phyloP scores from a whole-genome alignment of 2,888 invertebrate species.

The Scaptomyza flava region DNA sequence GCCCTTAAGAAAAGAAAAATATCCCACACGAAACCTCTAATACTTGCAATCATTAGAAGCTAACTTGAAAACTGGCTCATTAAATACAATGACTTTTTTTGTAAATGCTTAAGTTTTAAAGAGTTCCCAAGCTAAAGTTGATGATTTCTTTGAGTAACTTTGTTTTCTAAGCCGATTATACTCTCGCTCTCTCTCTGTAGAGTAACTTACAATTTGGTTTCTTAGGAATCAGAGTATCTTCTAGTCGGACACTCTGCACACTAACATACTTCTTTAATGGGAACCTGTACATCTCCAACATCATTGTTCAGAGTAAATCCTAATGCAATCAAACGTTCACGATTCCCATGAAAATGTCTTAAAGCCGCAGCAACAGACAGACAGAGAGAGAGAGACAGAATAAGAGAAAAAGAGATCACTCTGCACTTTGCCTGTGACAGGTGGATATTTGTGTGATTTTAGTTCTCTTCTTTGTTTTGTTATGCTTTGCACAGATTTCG shows the following conservation, averaged over 20 bases:
- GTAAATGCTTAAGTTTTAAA: constrained; percentile 17
- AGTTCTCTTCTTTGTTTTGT: constrained; percentile 31
- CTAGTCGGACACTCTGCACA: not conserved
- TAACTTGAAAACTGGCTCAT: constrained; percentile 39
- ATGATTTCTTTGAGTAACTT: constrained; percentile 37
- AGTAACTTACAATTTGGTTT: not conserved
- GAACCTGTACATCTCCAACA: not conserved
- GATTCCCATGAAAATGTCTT: constrained; percentile 2
- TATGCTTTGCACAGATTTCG: constrained; percentile 28
- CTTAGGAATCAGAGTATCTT: not conserved
- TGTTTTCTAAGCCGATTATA: constrained; percentile 9
- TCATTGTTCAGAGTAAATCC: constrained; percentile 2
- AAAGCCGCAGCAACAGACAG: not conserved
- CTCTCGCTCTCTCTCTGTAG: not conserved
- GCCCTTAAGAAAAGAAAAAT: not conserved
- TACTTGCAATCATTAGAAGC: not conserved
- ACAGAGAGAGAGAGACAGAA: not conserved
- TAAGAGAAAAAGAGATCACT: not conserved
- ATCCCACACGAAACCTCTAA: not conserved
- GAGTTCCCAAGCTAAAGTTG: constrained; percentile 36
- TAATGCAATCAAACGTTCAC: constrained; percentile 39
- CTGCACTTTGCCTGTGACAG: constrained; percentile 44
- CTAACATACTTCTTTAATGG: not conserved
- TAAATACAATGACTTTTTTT: constrained; percentile 74
- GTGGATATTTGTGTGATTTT: constrained; percentile 52